phyloP scores from a whole-genome alignment of 2,113 vertebrate genomes.

The Sinocyclocheilus anshuiensis region DNA sequence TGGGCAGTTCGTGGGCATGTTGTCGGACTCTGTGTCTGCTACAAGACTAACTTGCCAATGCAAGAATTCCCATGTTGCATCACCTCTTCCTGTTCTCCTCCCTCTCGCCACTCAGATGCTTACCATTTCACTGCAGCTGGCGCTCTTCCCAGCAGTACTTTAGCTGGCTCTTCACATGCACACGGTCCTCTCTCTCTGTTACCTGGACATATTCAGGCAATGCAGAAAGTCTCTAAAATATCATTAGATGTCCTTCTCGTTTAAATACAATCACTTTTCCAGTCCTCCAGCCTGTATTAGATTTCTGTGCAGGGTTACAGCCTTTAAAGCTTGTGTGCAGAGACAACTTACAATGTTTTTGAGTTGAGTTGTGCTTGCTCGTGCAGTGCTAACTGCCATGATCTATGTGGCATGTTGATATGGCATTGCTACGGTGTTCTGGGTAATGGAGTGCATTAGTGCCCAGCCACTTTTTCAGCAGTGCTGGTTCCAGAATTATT shows the following conservation, averaged over 20 bases:
- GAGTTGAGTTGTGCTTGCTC: not conserved
- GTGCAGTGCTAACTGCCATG: too few relatives aligned
- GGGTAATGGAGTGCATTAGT: not conserved
- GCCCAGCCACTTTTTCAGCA: not conserved
- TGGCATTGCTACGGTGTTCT: too few relatives aligned
- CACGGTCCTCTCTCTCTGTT: not conserved
- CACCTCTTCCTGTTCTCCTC: slow-evolving; percentile 11
- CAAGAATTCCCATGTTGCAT: slow-evolving; percentile 24
- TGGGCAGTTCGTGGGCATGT: not conserved
- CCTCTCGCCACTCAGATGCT: slow-evolving; percentile 44
- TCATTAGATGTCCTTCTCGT: not conserved
- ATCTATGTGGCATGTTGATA: too few relatives aligned
- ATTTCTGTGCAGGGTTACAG: not conserved
- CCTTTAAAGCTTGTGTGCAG: not conserved
- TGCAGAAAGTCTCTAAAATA: not conserved
- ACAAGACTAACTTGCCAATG: not conserved
- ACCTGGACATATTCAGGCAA: not conserved
- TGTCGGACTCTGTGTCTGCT: not conserved
- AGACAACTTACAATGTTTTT: not conserved
- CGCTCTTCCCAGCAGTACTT: slow-evolving; percentile 52
- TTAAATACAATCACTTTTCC: not conserved
- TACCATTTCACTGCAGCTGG: slow-evolving; percentile 51
- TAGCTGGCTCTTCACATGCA: slow-evolving; percentile 14
- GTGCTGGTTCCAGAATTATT: not conserved
- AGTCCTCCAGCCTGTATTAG: not conserved